Evolutionary conservation across 2,888 invertebrate genomes (phyloP), one percentile per base, ranked within the genome.

Genomic region (Phorcus lineatus): DNA sequence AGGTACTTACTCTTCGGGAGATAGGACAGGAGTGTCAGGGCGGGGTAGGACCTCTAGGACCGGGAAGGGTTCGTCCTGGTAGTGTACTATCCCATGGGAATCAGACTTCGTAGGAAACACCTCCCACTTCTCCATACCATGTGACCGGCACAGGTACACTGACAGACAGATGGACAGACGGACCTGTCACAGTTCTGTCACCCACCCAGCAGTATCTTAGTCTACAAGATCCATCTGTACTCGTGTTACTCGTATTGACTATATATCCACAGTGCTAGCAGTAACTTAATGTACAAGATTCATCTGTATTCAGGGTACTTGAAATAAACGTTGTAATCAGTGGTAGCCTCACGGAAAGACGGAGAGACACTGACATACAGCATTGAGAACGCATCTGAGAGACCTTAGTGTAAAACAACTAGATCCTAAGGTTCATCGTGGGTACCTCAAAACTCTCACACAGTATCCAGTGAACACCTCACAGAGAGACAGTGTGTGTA

Each of bases 101-200:
- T 62, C 62, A 24, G 62, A 62, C 62, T 62, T 62, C 24, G 62
- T 62, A 28, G 62, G 62, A 62, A 62, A 62, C 22, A 62, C 62
- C 62, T 62, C 62, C 62, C 62, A 62, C 62, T 17, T 28, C 62
- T 62, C 62, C 62, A 62, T 62, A 62, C 28, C 62, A 62, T 62
- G 62, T 62, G 62, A 17, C 62, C 62, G 28, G 62, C 62, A 24
- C 47, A 47, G 47, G 47, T 47, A 11, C 62, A 62, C 62, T 13
- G 28, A 62, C 62, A 24, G 62, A 31, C 22, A 0, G 62, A 47
- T 13, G 47, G 47, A 47, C 47, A 47, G 47, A 47, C 47, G 1
- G 36, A 36, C 13, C 36, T 47, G 47, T 47, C 47, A 47, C 47
- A 47, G 11, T 47, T 47, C 47, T 47, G 47, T 47, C 47, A 47